Percentiles rank a stretch among this genome's conserved stretches.
Evolutionary conservation across 2,797 vertebrate species (phyloP).

Genomic region (Fistularia commersonii): DNA sequence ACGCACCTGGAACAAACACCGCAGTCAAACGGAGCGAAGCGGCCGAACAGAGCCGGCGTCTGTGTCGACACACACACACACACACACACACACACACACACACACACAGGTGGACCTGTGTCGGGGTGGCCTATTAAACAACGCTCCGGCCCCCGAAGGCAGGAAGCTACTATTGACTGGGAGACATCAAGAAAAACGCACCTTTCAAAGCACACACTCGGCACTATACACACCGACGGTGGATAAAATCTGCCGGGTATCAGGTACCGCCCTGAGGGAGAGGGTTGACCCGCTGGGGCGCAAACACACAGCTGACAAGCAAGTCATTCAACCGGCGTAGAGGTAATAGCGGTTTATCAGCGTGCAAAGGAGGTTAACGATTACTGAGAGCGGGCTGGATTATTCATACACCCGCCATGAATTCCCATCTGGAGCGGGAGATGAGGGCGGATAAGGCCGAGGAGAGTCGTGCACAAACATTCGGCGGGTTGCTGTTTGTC

Average conservation of each 20-base stretch:
- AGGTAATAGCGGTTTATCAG: slow-evolving; percentile 19
- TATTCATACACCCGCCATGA: background rate
- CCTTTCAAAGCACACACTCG: slow-evolving; percentile 66
- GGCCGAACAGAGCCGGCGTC: slow-evolving; percentile 61
- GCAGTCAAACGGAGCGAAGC: slow-evolving; percentile 58
- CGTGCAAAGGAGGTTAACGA: slow-evolving; percentile 11
- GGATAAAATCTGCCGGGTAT: slow-evolving; percentile 75
- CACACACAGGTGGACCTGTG: slow-evolving; percentile 73
- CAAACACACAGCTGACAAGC: slow-evolving; percentile 48
- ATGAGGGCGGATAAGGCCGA: slow-evolving; percentile 39
- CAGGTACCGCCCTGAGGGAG: slow-evolving; percentile 71
- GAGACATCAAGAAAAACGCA: slow-evolving; percentile 76
- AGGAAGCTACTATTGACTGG: slow-evolving; percentile 76
- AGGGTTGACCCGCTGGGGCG: slow-evolving; percentile 59
- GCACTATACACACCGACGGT: slow-evolving; percentile 42
- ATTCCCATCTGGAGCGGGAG: slow-evolving; percentile 1
- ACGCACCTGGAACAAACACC: slow-evolving; percentile 61
- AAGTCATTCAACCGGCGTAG: slow-evolving; percentile 41
- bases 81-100: too few relatives aligned
- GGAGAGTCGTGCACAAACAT: slow-evolving; percentile 32
- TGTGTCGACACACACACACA: slow-evolving; percentile 38
- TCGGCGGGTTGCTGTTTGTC: slow-evolving; percentile 55
- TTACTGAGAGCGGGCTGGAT: slow-evolving; percentile 10
- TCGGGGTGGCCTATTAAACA: slow-evolving; percentile 64
- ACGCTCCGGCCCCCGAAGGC: slow-evolving; percentile 65